Percentiles rank a stretch among this genome's conserved stretches.
Conservation (phyloP, 2,797 vertebrate genomes). For the Pantherophis alleghaniensis region DNA sequence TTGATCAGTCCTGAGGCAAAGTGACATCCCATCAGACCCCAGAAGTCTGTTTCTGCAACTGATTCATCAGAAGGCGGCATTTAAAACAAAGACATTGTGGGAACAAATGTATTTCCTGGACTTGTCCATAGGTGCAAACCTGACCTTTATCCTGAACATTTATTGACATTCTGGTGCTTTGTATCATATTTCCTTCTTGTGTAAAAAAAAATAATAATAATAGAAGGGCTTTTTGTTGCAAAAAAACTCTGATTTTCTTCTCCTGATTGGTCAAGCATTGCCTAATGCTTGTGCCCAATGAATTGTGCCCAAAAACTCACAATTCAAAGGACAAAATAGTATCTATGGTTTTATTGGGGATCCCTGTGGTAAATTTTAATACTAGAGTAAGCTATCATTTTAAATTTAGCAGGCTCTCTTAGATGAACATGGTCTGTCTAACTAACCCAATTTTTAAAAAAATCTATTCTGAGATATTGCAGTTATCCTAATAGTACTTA, state of each 20-base stretch:
- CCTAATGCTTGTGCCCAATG: not conserved
- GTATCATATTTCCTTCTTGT: constrained; percentile 72
- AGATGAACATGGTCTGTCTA: not conserved
- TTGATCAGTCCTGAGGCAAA: constrained; percentile 79
- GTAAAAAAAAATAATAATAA: constrained; percentile 29
- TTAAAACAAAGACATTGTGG: constrained; percentile 75
- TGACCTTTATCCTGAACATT: constrained; percentile 79
- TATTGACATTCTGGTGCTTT: constrained; percentile 72
- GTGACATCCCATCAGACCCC: constrained; percentile 79
- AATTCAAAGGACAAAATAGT: constrained; percentile 6
- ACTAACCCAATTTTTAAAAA: not conserved
- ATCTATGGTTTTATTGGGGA: too few species aligned
- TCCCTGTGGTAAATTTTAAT: too few species aligned
- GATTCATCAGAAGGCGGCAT: constrained; percentile 76
- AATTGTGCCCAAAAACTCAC: not conserved
- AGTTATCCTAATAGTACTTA: not conserved
- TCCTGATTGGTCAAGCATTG: constrained; percentile 34
- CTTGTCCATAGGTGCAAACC: constrained; percentile 69
- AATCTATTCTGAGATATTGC: not conserved
- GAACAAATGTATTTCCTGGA: constrained; percentile 76
- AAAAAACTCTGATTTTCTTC: constrained; percentile 45
- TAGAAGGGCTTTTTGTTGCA: constrained; percentile 58
- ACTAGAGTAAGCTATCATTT: not conserved
- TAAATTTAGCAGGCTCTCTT: not conserved
- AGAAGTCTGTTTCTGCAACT: constrained; percentile 68